Conservation (phyloP, 2,888 invertebrate species). For the Ormyrus nitidulus region DNA sequence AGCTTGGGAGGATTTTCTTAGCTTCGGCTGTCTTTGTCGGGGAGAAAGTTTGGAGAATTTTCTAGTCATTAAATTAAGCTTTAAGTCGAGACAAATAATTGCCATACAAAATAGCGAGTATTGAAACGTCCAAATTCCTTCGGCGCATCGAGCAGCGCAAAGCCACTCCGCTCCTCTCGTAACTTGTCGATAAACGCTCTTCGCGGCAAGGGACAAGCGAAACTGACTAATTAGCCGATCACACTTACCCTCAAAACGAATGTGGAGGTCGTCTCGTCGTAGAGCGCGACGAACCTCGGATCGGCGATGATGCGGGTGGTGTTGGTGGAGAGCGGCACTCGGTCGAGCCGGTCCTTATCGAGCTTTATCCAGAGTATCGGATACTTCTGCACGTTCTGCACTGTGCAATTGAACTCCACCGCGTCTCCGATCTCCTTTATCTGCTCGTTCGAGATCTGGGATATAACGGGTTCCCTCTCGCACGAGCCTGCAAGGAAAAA, state of each 20-base stretch:
- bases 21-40: too few species aligned
- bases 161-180: too few species aligned
- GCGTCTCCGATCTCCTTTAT: conserved; percentile 49
- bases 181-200: too few species aligned
- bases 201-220: too few species aligned
- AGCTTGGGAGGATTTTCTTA: too few species aligned
- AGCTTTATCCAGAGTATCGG: conserved; percentile 50
- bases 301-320: conserved; percentile 23
- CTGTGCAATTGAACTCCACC: conserved; percentile 53
- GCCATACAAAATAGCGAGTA: too few species aligned
- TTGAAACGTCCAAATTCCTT: too few species aligned
- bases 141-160: too few species aligned
- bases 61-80: too few species aligned
- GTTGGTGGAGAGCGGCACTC: conserved; percentile 25
- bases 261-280: conserved; percentile 32
- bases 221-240: too few species aligned
- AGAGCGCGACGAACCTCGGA: conserved; percentile 26
- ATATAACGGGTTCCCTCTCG: conserved; percentile 42
- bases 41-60: too few species aligned
- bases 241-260: conserved; percentile 42
- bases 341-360: conserved; percentile 33
- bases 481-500: conserved; percentile 23
- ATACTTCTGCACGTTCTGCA: conserved; percentile 31
- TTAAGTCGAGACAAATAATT: too few species aligned
- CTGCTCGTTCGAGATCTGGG: conserved; percentile 40